A percentile compares a stretch with the other conserved stretches of the same genome.
Evolutionary conservation across 2,113 vertebrate genomes (phyloP).

Genomic region (Girardinichthys multiradiatus): DNA sequence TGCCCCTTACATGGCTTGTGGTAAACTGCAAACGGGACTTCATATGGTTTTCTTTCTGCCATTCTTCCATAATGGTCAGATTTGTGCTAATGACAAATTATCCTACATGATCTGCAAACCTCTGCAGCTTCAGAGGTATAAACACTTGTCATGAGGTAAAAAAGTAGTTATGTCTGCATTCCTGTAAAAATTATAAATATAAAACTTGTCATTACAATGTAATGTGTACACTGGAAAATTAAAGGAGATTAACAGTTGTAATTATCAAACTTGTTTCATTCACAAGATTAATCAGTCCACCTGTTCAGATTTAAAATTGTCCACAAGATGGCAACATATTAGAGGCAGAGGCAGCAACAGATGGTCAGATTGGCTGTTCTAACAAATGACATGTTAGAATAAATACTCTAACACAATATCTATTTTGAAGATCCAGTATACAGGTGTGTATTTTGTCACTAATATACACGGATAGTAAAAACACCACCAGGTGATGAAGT

Average conservation of each 20-base stretch:
- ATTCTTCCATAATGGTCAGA: no score
- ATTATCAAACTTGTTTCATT: neutral
- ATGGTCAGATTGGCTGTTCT: constrained; percentile 42
- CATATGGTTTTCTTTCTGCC: no score
- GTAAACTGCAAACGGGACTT: no score
- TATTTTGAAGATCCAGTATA: no score
- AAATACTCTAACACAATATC: neutral
- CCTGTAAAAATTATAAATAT: neutral
- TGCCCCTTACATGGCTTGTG: no score
- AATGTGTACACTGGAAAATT: neutral
- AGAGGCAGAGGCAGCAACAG: constrained; percentile 55
- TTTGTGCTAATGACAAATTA: no score
- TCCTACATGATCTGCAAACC: neutral
- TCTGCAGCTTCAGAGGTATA: neutral
- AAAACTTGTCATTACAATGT: neutral
- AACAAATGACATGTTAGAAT: constrained; percentile 28
- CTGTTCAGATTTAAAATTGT: constrained; percentile 23
- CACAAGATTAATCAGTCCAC: neutral
- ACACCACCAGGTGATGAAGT: no score
- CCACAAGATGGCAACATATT: constrained; percentile 73
- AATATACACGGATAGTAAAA: no score
- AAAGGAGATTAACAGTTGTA: neutral
- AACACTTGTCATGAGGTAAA: neutral
- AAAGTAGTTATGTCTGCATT: neutral
- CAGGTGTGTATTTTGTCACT: no score